phyloP scores from a whole-genome alignment of 2,797 vertebrate species.

The Hydrolagus colliei region DNA sequence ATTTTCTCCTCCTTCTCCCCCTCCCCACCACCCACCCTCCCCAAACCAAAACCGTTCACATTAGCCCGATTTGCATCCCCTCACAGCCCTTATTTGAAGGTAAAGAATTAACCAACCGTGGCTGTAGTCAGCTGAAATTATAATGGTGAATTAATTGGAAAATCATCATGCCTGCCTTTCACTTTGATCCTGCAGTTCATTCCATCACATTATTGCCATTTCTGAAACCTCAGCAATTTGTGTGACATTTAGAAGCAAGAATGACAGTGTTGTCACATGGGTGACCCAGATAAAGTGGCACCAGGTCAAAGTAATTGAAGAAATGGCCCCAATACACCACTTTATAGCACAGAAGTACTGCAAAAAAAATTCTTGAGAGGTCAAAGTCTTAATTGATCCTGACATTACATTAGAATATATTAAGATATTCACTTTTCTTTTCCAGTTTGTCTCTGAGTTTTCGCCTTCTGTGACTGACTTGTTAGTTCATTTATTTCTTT shows the following conservation, averaged over 20 bases:
- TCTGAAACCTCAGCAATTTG: conserved; percentile 28
- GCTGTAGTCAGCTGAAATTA: conserved; percentile 32
- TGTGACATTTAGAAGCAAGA: conserved; percentile 15
- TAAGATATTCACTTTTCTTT: conserved; percentile 13
- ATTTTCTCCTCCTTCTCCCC: not conserved
- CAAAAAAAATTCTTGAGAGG: not conserved
- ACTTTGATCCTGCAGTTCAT: conserved; percentile 26
- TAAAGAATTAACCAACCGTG: conserved; percentile 19
- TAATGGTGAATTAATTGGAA: conserved; percentile 32
- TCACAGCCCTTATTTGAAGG: not conserved
- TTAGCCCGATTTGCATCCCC: not conserved
- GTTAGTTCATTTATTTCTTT: conserved; percentile 17
- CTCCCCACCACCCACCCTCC: too few relatives aligned
- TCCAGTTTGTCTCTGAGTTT: conserved; percentile 2
- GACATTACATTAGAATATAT: conserved; percentile 18
- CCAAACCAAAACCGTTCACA: not conserved
- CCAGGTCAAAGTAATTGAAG: conserved; percentile 27
- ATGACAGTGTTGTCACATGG: conserved; percentile 19
- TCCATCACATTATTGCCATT: conserved; percentile 27
- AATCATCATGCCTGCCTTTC: conserved; percentile 27
- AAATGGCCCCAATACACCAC: conserved; percentile 18
- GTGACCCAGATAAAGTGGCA: conserved; percentile 25
- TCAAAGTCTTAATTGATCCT: conserved; percentile 30
- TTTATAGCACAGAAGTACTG: not conserved
- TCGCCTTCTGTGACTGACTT: not conserved